Percentiles rank a stretch among this genome's conserved stretches.
These are phyloP conservation scores for Monochamus saltuarius DNA, from an alignment of 1,140 invertebrate genomes.

Conservation along the genomic window DNA sequence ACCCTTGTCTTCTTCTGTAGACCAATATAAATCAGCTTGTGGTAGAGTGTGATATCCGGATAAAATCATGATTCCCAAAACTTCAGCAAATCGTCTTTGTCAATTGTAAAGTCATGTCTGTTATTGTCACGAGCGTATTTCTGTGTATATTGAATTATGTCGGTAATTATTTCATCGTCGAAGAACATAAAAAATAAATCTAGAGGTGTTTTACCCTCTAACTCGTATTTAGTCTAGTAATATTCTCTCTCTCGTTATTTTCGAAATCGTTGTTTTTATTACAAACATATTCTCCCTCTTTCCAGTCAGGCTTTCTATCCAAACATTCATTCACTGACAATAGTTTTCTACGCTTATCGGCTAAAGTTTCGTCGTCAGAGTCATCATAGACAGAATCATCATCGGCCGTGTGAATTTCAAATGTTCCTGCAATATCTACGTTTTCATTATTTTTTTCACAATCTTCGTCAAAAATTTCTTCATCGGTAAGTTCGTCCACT, in stretches of 20 bases:
- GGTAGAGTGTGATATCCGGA: slow-evolving; percentile 27
- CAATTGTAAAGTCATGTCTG: slow-evolving; percentile 22
- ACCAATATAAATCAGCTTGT: slow-evolving; percentile 24
- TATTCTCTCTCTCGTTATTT: slow-evolving; percentile 4
- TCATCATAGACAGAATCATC: neutral
- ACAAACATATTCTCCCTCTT: too few relatives aligned
- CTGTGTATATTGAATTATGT: slow-evolving; percentile 16
- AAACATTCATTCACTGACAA: slow-evolving; percentile 8
- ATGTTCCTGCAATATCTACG: slow-evolving; percentile 19
- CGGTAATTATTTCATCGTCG: slow-evolving; percentile 16
- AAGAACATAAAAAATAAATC: slow-evolving; percentile 24
- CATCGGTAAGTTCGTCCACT: slow-evolving; percentile 25
- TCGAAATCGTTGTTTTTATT: too few relatives aligned
- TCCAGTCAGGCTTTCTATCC: too few relatives aligned
- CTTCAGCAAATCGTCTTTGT: slow-evolving; percentile 1
- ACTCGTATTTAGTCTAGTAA: slow-evolving; percentile 1
- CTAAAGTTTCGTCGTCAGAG: too few relatives aligned
- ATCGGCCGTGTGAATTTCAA: slow-evolving; percentile 11
- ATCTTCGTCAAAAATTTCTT: slow-evolving; percentile 24
- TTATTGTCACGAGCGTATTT: slow-evolving; percentile 26
- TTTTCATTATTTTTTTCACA: neutral
- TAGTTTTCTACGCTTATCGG: too few relatives aligned
- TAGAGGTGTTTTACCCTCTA: slow-evolving; percentile 19
- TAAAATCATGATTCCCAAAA: slow-evolving; percentile 24
- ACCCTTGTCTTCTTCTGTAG: slow-evolving; percentile 27